Evolutionary conservation across 30 jellyfish, hydroid and myxozoan genomes (phyloP).

Genomic region (Hydractinia echinata): DNA sequence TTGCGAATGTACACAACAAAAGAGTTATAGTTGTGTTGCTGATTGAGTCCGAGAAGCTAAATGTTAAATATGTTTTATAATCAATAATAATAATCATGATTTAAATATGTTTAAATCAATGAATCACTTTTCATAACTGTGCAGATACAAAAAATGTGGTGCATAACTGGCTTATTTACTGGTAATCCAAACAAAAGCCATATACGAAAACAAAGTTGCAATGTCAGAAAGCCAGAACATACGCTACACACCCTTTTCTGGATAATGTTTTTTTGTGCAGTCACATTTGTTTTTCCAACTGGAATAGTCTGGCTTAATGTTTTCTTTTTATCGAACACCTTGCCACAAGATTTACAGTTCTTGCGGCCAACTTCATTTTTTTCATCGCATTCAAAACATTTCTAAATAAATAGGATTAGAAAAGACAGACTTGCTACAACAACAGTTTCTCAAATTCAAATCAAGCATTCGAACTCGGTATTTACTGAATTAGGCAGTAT

Average conservation of each 20-base stretch:
- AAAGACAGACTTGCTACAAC: not conserved
- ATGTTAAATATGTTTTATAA: not conserved
- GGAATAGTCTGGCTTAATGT: not conserved
- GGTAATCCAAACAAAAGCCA: too few species aligned
- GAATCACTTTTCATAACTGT: too few species aligned
- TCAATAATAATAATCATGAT: too few species aligned
- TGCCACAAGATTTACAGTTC: constrained; percentile 1
- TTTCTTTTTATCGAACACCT: not conserved
- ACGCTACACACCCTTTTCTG: not conserved
- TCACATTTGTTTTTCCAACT: not conserved
- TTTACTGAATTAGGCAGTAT: too few species aligned
- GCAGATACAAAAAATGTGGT: too few species aligned
- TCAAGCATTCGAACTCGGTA: not conserved
- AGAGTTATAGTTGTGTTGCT: not conserved
- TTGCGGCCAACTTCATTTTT: constrained; percentile 7
- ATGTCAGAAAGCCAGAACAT: too few species aligned
- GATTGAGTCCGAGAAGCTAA: constrained; percentile 3
- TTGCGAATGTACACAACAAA: not conserved
- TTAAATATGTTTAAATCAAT: too few species aligned
- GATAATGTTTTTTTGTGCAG: not conserved
- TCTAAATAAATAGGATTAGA: not conserved
- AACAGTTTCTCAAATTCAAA: not conserved
- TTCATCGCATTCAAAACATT: not conserved
- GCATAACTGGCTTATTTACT: too few species aligned
- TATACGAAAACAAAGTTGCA: too few species aligned